Evolutionary conservation across 2,888 invertebrate genomes (phyloP).

Genomic region (Zaprionus obscuricornis): DNA sequence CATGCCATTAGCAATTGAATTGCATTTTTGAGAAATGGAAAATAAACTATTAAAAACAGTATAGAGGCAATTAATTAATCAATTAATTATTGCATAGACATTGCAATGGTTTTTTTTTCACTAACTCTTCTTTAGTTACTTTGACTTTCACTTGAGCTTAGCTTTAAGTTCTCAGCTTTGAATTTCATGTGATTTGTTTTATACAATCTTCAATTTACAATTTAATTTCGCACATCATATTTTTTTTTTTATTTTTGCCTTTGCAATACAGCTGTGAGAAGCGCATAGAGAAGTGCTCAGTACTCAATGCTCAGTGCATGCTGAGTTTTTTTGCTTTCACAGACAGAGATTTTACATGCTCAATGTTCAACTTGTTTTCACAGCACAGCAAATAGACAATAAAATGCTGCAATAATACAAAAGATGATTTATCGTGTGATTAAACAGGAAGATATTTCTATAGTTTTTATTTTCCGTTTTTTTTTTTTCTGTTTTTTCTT

Average conservation of each 20-base stretch:
- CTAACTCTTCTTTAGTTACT: constrained; percentile 4
- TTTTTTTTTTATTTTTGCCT: too few relatives aligned
- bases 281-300: constrained; percentile 35
- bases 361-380: constrained; percentile 60
- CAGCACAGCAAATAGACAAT: constrained; percentile 44
- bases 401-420: constrained; percentile 42
- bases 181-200: too few relatives aligned
- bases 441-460: constrained; percentile 73
- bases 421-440: constrained; percentile 75
- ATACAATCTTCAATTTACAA: too few relatives aligned
- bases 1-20: constrained; percentile 25
- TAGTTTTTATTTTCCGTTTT: constrained; percentile 21
- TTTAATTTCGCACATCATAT: too few relatives aligned
- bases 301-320: neutral
- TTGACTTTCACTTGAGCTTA: neutral
- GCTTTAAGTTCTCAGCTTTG: neutral
- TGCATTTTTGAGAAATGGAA: constrained; percentile 34
- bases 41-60: constrained; percentile 26
- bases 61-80: constrained; percentile 59
- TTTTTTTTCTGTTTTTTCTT: neutral
- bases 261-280: too few relatives aligned
- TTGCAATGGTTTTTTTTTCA: constrained; percentile 17
- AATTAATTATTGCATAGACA: constrained; percentile 58
- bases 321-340: constrained; percentile 3
- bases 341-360: constrained; percentile 34